A percentile compares a stretch with the other conserved stretches of the same genome.
Evolutionary conservation across 2,888 invertebrate species (phyloP).

Genomic region (Pardosa pseudoannulata): DNA sequence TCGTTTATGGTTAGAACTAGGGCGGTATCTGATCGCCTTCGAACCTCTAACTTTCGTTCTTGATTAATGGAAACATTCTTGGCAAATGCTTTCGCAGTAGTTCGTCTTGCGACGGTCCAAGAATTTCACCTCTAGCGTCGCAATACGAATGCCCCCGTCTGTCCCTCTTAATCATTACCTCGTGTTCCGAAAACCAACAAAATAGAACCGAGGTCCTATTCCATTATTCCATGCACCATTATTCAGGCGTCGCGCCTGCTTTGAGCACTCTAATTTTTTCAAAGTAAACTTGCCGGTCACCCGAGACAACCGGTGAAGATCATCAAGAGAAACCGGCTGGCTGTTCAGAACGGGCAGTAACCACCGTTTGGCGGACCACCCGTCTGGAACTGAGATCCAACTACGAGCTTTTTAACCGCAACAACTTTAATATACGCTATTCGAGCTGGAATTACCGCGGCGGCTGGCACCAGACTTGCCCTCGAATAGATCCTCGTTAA

Average conservation of each 20-base stretch:
- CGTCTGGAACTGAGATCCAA: slow-evolving; percentile 80
- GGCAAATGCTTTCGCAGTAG: slow-evolving; percentile 84
- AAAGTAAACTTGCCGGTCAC: too few relatives aligned
- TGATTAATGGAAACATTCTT: slow-evolving; percentile 84
- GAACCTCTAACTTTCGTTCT: slow-evolving; percentile 84
- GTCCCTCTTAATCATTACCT: slow-evolving; percentile 70
- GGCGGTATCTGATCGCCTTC: slow-evolving; percentile 85
- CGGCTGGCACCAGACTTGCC: slow-evolving; percentile 85
- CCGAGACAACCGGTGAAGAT: too few relatives aligned
- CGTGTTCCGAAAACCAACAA: slow-evolving; percentile 40
- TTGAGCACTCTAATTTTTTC: too few relatives aligned
- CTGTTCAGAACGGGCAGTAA: too few relatives aligned
- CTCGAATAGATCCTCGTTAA: slow-evolving; percentile 83
- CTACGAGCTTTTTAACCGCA: slow-evolving; percentile 84
- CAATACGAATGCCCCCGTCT: slow-evolving; percentile 81
- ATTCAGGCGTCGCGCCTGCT: too few relatives aligned
- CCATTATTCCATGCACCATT: too few relatives aligned
- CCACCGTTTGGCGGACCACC: too few relatives aligned
- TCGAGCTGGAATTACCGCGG: slow-evolving; percentile 85
- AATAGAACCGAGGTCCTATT: slow-evolving; percentile 17
- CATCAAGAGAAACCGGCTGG: too few relatives aligned
- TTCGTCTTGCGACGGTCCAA: slow-evolving; percentile 82
- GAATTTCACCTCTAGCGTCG: slow-evolving; percentile 84
- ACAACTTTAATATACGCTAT: slow-evolving; percentile 85
- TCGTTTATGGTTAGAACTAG: slow-evolving; percentile 83